These are phyloP conservation scores for Hemitrygon akajei DNA, from an alignment of 2,797 vertebrate genomes.

Conservation along the genomic window DNA sequence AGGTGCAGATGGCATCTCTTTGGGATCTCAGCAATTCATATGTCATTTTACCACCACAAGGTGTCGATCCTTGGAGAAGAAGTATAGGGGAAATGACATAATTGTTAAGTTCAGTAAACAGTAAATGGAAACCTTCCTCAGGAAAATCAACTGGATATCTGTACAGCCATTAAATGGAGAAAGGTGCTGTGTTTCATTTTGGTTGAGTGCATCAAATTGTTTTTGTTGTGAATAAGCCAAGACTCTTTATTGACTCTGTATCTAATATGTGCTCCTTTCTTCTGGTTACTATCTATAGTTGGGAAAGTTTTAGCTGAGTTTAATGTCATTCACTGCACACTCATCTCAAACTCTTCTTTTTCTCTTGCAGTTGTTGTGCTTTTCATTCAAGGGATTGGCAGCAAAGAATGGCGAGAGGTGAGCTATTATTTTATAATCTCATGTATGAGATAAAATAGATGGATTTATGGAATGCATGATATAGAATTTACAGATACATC, in stretches of 20 bases:
- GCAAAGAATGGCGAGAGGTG: slow-evolving; percentile 96
- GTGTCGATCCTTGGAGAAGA: too few relatives aligned
- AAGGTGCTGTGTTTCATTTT: not conserved
- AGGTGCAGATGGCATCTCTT: too few relatives aligned
- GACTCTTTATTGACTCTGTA: not conserved
- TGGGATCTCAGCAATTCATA: too few relatives aligned
- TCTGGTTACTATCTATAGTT: not conserved
- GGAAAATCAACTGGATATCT: not conserved
- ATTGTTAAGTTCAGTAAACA: not conserved
- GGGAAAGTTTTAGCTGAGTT: not conserved
- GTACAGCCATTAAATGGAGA: not conserved
- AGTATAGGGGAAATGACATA: not conserved
- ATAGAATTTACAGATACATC: not conserved
- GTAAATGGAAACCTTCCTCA: not conserved
- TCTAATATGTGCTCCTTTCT: not conserved
- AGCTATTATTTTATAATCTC: slow-evolving; percentile 48
- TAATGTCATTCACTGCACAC: not conserved
- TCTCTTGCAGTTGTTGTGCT: slow-evolving; percentile 73
- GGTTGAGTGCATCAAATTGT: not conserved
- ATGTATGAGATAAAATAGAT: too few relatives aligned
- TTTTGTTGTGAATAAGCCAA: not conserved
- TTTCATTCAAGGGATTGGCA: slow-evolving; percentile 78
- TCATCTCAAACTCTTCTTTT: not conserved
- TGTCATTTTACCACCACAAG: too few relatives aligned
- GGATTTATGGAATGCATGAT: not conserved